Evolutionary conservation across 2,113 vertebrate species (phyloP).

Genomic region (Indicator indicator): DNA sequence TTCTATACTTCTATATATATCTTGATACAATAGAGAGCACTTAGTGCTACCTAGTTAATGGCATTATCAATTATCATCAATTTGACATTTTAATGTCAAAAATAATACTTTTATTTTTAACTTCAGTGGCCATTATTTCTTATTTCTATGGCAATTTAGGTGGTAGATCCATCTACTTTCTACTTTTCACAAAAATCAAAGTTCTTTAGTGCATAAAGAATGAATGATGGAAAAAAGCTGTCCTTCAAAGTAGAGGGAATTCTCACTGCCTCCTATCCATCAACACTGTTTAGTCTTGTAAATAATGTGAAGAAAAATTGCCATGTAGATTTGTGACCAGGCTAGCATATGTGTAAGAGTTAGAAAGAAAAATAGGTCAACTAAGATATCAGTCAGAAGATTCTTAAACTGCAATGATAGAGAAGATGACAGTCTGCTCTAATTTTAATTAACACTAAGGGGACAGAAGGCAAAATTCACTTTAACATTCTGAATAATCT

Average conservation of each 20-base stretch:
- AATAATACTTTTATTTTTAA: not conserved
- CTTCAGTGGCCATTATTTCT: not conserved
- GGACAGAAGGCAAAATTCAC: slow-evolving; percentile 3
- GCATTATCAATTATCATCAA: not conserved
- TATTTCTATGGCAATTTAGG: not conserved
- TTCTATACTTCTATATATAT: not conserved
- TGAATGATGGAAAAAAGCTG: not conserved
- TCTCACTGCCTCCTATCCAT: not conserved
- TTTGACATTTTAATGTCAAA: not conserved
- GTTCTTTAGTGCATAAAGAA: not conserved
- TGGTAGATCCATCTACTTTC: not conserved
- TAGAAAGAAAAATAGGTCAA: not conserved
- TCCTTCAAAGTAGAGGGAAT: not conserved
- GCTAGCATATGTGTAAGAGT: not conserved
- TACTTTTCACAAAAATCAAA: not conserved
- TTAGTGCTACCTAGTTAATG: not conserved
- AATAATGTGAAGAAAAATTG: not conserved
- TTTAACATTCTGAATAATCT: slow-evolving; percentile 13
- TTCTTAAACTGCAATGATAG: not conserved
- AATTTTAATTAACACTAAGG: slow-evolving; percentile 40
- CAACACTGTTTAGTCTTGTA: not conserved
- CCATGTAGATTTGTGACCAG: not conserved
- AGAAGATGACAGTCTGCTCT: not conserved
- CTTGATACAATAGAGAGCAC: not conserved
- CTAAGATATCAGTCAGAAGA: not conserved